Conservation (phyloP, 2,888 invertebrate species). For the Andrena dorsata region DNA sequence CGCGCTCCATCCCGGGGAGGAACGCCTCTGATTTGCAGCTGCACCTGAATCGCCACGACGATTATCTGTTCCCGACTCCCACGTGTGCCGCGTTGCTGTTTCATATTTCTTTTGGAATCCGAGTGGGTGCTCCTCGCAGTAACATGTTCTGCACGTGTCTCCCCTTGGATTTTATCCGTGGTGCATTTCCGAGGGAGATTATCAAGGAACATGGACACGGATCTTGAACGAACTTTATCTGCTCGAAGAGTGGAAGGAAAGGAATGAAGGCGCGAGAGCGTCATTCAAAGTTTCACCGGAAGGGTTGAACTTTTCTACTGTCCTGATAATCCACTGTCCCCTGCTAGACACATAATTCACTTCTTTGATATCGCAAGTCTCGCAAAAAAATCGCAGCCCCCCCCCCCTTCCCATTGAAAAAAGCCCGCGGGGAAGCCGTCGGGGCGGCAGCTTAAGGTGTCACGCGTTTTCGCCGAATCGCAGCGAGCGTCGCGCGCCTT, state of each 20-base stretch:
- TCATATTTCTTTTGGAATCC: conserved; percentile 40
- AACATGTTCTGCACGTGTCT: conserved; percentile 1
- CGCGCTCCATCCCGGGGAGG: conserved; percentile 16
- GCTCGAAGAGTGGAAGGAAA: no score
- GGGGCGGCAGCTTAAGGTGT: conserved; percentile 45
- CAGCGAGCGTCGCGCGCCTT: conserved; percentile 39
- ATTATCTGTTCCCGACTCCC: conserved; percentile 39
- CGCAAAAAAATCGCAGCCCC: neutral
- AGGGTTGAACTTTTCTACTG: no score
- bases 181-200: neutral
- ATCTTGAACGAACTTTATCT: no score
- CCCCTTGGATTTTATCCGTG: neutral
- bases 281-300: no score
- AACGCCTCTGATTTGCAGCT: conserved; percentile 16
- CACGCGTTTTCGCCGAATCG: conserved; percentile 49
- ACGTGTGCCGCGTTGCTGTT: conserved; percentile 3
- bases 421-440: neutral
- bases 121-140: conserved; percentile 33
- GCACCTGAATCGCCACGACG: conserved; percentile 37
- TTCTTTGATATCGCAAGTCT: neutral
- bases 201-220: neutral
- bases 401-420: no score
- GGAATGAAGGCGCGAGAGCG: no score
- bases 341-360: neutral
- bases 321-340: no score